These are phyloP conservation scores for Propithecus coquereli DNA, from an alignment of 2,113 vertebrate genomes.

Conservation along the genomic window DNA sequence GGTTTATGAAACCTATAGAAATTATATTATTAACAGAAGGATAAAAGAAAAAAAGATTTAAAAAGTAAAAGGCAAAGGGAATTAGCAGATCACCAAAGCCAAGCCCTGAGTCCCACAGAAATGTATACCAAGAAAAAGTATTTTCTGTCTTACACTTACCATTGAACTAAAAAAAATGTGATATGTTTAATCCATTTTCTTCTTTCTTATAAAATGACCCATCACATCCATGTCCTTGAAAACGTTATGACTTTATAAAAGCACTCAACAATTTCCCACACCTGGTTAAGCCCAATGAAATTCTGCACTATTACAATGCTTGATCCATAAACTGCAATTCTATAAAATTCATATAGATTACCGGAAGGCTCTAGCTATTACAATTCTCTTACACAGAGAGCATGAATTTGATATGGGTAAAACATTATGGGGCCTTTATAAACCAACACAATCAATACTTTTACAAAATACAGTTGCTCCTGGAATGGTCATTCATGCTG, in stretches of 20 bases:
- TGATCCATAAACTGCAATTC: constrained; percentile 39
- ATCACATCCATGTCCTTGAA: background rate
- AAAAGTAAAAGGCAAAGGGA: background rate
- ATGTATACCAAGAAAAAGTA: background rate
- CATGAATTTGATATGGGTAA: background rate
- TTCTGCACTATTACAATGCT: background rate
- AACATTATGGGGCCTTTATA: background rate
- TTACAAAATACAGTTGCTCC: background rate
- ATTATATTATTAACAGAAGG: background rate
- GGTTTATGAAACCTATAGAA: background rate
- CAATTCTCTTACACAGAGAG: background rate
- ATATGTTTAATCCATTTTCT: background rate
- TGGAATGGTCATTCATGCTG: background rate
- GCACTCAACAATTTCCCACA: background rate
- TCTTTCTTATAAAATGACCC: background rate
- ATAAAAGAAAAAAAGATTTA: background rate
- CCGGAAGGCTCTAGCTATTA: background rate
- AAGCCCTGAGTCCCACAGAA: background rate
- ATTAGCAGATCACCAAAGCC: background rate
- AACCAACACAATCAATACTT: background rate
- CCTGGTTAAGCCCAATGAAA: background rate
- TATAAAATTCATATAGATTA: background rate
- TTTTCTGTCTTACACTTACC: background rate
- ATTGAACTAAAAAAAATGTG: background rate
- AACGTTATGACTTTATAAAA: background rate